A percentile compares a stretch with the other conserved stretches of the same genome.
Evolutionary conservation across 2,888 invertebrate species (phyloP).

Genomic region (Lochmaea crataegi): DNA sequence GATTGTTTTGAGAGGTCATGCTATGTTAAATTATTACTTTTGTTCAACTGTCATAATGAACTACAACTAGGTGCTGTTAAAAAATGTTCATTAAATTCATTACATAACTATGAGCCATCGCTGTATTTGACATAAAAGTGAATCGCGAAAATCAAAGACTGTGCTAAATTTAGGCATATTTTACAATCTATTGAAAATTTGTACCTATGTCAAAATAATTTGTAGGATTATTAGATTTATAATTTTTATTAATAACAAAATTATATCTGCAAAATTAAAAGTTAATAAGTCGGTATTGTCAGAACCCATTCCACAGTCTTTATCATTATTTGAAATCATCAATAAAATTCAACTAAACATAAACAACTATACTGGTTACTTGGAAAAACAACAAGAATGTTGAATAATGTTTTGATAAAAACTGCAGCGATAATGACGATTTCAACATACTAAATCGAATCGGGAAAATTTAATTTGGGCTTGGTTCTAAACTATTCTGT

Average conservation of each 20-base stretch:
- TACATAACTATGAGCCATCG: conserved; percentile 19
- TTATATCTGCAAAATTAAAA: not conserved
- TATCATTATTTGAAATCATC: no score
- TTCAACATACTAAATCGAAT: no score
- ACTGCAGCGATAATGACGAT: no score
- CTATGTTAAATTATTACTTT: not conserved
- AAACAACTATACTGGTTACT: no score
- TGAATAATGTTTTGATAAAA: no score
- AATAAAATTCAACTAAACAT: no score
- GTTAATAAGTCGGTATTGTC: not conserved
- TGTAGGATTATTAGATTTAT: not conserved
- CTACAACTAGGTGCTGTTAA: conserved; percentile 25
- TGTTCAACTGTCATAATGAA: conserved; percentile 9
- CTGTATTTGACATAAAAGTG: conserved; percentile 18
- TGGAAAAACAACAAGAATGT: no score
- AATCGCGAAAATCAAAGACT: conserved; percentile 14
- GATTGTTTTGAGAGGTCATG: conserved; percentile 20
- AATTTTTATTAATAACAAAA: not conserved
- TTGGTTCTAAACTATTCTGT: no score
- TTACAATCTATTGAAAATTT: not conserved
- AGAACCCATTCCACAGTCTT: no score
- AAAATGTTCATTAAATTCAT: conserved; percentile 11
- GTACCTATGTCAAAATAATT: not conserved
- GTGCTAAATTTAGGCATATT: not conserved
- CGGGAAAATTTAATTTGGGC: no score